A percentile compares a stretch with the other conserved stretches of the same genome.
phyloP scores from a whole-genome alignment of 2,797 vertebrate species.

The Macropodus opercularis region DNA sequence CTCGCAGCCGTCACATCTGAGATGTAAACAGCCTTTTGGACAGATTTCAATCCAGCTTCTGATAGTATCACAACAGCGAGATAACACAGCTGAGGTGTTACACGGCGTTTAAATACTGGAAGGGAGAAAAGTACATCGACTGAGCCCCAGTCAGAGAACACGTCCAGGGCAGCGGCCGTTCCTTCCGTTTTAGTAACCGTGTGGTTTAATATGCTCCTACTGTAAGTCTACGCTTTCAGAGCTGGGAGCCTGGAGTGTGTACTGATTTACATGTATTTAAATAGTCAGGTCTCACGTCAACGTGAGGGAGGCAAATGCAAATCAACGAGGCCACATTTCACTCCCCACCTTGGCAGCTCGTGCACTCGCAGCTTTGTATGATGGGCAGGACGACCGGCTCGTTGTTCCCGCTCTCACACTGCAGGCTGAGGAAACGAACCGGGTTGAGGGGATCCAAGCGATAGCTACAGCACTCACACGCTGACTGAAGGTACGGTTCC shows the following conservation, averaged over 20 bases:
- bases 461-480: slow-evolving; percentile 92
- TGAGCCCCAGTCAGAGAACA: no score
- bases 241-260: background rate
- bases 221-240: no score
- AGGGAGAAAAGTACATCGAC: no score
- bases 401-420: slow-evolving; percentile 77
- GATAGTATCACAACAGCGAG: background rate
- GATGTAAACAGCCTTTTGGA: background rate
- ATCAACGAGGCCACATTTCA: slow-evolving; percentile 4
- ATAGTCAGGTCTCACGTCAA: slow-evolving; percentile 2
- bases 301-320: slow-evolving; percentile 27
- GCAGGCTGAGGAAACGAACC: slow-evolving; percentile 85
- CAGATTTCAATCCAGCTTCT: background rate
- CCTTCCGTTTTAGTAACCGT: no score
- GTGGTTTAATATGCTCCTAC: no score
- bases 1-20: no score
- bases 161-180: no score
- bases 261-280: slow-evolving; percentile 43
- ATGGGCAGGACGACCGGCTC: slow-evolving; percentile 87
- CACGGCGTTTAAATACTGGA: no score
- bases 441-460: slow-evolving; percentile 85
- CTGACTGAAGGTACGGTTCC: slow-evolving; percentile 90
- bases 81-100: background rate
- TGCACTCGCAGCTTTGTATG: slow-evolving; percentile 92
- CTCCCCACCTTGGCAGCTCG: slow-evolving; percentile 87